Evolutionary conservation across 2,113 vertebrate genomes (phyloP).

Genomic region (Clinocottus analis): DNA sequence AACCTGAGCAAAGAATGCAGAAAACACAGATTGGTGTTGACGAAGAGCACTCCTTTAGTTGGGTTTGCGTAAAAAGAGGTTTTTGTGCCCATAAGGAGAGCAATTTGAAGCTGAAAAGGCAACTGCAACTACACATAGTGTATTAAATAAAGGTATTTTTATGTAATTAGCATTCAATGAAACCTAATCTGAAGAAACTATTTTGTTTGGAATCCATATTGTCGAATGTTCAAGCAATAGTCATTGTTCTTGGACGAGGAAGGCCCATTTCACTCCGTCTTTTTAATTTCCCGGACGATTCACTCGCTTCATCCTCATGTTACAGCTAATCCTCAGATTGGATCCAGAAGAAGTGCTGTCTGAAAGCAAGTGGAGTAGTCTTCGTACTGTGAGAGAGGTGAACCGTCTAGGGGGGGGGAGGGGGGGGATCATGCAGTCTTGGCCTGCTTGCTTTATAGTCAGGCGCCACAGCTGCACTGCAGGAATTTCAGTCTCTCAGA

Average conservation of each 20-base stretch:
- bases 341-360: constrained; percentile 36
- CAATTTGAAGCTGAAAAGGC: constrained; percentile 3
- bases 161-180: constrained; percentile 22
- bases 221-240: constrained; percentile 20
- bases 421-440: constrained; percentile 9
- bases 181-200: constrained; percentile 44
- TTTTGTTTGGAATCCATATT: constrained; percentile 51
- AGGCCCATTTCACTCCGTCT: constrained; percentile 43
- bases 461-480: constrained; percentile 68
- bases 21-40: constrained; percentile 6
- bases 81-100: not conserved
- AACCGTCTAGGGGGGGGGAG: constrained; percentile 28
- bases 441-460: constrained; percentile 52
- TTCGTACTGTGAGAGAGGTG: constrained; percentile 48
- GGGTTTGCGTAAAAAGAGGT: not conserved
- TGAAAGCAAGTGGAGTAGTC: constrained; percentile 28
- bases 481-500: constrained; percentile 69
- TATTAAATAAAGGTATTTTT: constrained; percentile 27
- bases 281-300: constrained; percentile 55
- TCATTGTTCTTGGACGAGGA: constrained; percentile 38
- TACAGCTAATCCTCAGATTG: constrained; percentile 43
- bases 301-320: constrained; percentile 38
- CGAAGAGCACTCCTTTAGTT: not conserved
- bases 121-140: constrained; percentile 5
- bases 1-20: constrained; percentile 7